Evolutionary conservation across 1,140 invertebrate genomes (phyloP).

Genomic region (Drosophila ohnishii): DNA sequence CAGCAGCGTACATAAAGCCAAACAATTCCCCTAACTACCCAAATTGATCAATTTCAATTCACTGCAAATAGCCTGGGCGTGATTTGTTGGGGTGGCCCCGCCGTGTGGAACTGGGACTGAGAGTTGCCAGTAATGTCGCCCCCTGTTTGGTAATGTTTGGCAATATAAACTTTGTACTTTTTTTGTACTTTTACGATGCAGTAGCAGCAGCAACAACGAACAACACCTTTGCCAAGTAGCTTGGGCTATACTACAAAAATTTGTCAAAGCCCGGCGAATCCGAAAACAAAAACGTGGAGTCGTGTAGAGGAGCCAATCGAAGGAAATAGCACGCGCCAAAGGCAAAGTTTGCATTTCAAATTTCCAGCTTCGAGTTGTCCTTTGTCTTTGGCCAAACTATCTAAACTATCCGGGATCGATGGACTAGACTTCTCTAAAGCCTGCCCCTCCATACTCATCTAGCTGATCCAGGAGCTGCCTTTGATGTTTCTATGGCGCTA

Average conservation of each 20-base stretch:
- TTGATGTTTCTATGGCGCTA: background rate
- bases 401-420: conserved; percentile 3
- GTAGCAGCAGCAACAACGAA: conserved; percentile 18
- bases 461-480: background rate
- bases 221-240: conserved; percentile 53
- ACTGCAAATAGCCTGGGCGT: conserved; percentile 78
- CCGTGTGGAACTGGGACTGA: background rate
- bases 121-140: conserved; percentile 51
- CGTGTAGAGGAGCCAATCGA: conserved; percentile 10
- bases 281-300: conserved; percentile 25
- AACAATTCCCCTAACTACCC: conserved; percentile 76
- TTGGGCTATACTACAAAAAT: conserved; percentile 44
- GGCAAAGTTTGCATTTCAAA: conserved; percentile 43
- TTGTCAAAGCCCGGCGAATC: conserved; percentile 56
- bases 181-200: conserved; percentile 57
- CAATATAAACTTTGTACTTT: conserved; percentile 63
- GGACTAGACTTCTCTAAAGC: background rate
- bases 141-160: conserved; percentile 55
- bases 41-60: conserved; percentile 81
- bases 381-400: conserved; percentile 14
- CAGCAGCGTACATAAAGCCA: conserved; percentile 54
- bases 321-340: conserved; percentile 20
- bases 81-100: conserved; percentile 57
- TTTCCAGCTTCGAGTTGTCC: conserved; percentile 28
- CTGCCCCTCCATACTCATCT: background rate